These are phyloP conservation scores for Paratilapia polleni DNA, from an alignment of 2,113 vertebrate species.

Conservation along the genomic window DNA sequence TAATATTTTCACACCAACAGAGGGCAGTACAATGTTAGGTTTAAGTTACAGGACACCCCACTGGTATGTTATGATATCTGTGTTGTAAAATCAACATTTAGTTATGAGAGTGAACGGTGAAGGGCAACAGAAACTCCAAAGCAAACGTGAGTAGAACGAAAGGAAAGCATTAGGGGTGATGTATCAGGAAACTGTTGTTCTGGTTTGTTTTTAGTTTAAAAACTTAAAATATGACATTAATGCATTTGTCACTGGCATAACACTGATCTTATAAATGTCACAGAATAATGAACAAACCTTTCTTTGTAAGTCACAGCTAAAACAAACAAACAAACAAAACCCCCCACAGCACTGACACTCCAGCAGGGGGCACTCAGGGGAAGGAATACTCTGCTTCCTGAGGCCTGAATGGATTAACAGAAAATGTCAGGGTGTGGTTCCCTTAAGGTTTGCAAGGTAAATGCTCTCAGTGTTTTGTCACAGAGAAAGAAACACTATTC, in stretches of 20 bases:
- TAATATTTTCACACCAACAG: conserved; percentile 44
- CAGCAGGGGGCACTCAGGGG: conserved; percentile 61
- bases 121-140: not conserved
- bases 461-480: conserved; percentile 40
- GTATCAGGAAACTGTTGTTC: not conserved
- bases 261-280: not conserved
- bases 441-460: conserved; percentile 60
- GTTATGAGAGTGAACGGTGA: not conserved
- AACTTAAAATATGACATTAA: not conserved
- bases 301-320: conserved; percentile 27
- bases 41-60: not conserved
- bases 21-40: conserved; percentile 32
- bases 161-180: not conserved
- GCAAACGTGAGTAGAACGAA: not conserved
- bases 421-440: conserved; percentile 62
- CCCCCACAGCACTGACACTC: not conserved
- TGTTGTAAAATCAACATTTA: not conserved
- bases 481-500: not conserved
- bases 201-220: not conserved
- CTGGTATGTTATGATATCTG: not conserved
- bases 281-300: not conserved
- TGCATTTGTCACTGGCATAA: not conserved
- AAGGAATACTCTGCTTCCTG: not conserved
- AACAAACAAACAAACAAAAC: not conserved
- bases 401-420: not conserved